Evolutionary conservation across 2,797 vertebrate genomes (phyloP).

Genomic region (Otolemur crassicaudatus): DNA sequence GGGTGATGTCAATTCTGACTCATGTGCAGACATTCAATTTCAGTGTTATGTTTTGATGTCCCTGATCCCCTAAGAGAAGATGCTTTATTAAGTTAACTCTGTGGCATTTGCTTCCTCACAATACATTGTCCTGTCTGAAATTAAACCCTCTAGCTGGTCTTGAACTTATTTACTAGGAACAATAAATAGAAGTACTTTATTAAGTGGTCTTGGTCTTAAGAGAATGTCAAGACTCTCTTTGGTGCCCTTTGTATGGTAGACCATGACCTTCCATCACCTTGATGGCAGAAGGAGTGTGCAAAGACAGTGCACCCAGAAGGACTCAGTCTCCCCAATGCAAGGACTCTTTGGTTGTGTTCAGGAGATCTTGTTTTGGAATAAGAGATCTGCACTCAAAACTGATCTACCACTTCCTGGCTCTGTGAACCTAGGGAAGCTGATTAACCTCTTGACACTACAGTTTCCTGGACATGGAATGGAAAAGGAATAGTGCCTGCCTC

Average conservation of each 20-base stretch:
- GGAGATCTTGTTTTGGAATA: background rate
- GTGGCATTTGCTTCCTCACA: conserved; percentile 11
- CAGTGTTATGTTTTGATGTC: conserved; percentile 11
- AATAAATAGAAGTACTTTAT: conserved; percentile 1
- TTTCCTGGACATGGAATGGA: background rate
- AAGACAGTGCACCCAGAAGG: background rate
- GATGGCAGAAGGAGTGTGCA: background rate
- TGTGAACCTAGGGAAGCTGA: background rate
- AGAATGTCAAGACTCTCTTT: conserved; percentile 9
- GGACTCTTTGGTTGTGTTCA: background rate
- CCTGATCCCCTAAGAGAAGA: background rate
- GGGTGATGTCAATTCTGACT: background rate
- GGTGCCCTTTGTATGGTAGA: background rate
- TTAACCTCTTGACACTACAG: background rate
- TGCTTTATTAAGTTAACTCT: conserved; percentile 33
- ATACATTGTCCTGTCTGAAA: conserved; percentile 52
- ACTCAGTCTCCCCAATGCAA: background rate
- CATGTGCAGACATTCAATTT: background rate
- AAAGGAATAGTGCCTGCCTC: background rate
- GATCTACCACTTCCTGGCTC: background rate
- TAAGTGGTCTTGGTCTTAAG: conserved; percentile 20
- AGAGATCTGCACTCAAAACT: background rate
- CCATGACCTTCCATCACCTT: background rate
- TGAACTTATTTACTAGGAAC: conserved; percentile 55
- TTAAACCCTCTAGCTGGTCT: conserved; percentile 48